Conservation (phyloP, 2,113 vertebrate genomes). For the Naja naja region DNA sequence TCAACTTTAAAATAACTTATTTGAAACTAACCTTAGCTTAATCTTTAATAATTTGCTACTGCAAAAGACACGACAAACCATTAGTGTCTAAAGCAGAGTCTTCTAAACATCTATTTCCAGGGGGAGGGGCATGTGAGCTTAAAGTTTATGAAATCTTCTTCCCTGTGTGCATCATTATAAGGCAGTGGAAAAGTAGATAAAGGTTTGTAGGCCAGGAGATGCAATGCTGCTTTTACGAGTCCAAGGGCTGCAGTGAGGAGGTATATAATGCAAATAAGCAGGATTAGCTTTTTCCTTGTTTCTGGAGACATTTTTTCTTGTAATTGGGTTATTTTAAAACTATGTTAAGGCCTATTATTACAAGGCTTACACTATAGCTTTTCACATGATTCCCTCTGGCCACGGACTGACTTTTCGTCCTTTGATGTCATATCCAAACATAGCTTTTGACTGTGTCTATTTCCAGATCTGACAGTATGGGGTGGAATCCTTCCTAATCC, state of each 20-base stretch:
- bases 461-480: neutral
- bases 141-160: neutral
- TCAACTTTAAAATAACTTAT: neutral
- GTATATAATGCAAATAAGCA: neutral
- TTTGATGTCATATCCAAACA: neutral
- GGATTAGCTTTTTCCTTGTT: neutral
- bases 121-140: neutral
- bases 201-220: neutral
- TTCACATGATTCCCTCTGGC: neutral
- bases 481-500: neutral
- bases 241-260: neutral
- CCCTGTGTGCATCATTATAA: neutral
- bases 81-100: neutral
- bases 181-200: neutral
- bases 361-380: neutral
- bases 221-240: neutral
- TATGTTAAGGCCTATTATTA: neutral
- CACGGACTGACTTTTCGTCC: neutral
- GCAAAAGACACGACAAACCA: neutral
- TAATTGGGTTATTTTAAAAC: neutral
- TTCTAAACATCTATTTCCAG: neutral
- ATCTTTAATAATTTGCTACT: neutral
- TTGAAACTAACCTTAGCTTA: neutral
- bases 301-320: neutral
- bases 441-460: neutral